A percentile compares a stretch with the other conserved stretches of the same genome.
Evolutionary conservation across 2,113 vertebrate species (phyloP).

Genomic region (Acrocephalus arundinaceus): DNA sequence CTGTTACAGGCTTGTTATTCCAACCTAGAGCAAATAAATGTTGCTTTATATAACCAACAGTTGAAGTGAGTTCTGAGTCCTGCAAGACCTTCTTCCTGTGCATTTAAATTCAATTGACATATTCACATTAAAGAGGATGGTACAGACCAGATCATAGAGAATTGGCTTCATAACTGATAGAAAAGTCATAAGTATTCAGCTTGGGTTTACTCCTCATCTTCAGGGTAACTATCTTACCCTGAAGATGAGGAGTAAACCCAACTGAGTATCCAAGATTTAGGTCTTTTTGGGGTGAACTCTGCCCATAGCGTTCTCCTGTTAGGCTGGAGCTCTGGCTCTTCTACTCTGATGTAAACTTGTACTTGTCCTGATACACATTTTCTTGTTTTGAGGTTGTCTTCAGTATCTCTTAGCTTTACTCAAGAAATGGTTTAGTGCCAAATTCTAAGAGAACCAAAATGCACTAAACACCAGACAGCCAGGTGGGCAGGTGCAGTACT

Average conservation of each 20-base stretch:
- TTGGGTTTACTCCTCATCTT: neutral
- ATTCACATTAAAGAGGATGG: neutral
- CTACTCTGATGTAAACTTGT: neutral
- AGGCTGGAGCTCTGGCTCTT: neutral
- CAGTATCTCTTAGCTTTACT: neutral
- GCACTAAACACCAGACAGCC: neutral
- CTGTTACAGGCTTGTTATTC: neutral
- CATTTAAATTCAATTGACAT: neutral
- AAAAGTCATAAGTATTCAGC: neutral
- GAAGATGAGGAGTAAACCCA: too few relatives aligned
- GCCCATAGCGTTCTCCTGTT: accelerated
- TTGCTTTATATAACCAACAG: neutral
- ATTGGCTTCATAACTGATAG: neutral
- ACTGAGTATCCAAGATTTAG: neutral
- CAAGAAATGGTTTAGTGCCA: neutral
- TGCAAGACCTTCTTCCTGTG: neutral
- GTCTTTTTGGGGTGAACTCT: neutral
- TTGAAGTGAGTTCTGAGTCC: neutral
- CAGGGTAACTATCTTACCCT: neutral
- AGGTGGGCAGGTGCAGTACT: neutral
- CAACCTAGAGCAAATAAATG: neutral
- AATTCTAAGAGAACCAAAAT: neutral
- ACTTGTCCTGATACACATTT: neutral
- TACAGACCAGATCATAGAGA: neutral
- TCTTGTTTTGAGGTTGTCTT: neutral